phyloP scores from a whole-genome alignment of 2,113 vertebrate species.

The Gymnogyps californianus region DNA sequence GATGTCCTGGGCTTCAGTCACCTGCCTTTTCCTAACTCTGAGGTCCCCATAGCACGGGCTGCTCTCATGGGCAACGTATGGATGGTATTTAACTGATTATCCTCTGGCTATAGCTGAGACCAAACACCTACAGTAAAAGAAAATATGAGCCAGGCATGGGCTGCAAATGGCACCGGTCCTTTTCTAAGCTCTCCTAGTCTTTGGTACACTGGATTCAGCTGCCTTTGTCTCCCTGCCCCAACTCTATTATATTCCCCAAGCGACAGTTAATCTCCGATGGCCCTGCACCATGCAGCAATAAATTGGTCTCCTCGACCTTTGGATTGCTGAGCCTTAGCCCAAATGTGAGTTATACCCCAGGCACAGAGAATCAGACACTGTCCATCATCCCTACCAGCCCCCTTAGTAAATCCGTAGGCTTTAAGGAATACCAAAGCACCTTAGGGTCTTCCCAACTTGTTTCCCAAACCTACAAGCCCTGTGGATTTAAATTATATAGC shows the following conservation, averaged over 20 bases:
- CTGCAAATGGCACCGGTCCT: background rate
- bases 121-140: background rate
- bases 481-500: background rate
- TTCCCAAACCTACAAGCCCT: background rate
- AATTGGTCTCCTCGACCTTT: background rate
- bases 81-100: background rate
- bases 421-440: background rate
- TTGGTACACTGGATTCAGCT: background rate
- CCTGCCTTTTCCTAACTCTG: too few species aligned
- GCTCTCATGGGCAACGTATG: accelerated
- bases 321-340: background rate
- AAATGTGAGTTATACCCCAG: background rate
- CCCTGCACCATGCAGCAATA: background rate
- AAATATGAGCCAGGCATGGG: background rate
- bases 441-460: background rate
- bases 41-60: background rate
- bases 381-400: background rate
- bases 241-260: background rate
- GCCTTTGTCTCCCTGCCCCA: background rate
- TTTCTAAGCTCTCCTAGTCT: background rate
- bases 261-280: accelerated
- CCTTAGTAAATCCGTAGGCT: background rate
- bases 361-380: background rate
- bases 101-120: background rate
- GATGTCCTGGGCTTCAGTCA: background rate